Conservation (phyloP, 2,888 invertebrate genomes). For the Xylota sylvarum region DNA sequence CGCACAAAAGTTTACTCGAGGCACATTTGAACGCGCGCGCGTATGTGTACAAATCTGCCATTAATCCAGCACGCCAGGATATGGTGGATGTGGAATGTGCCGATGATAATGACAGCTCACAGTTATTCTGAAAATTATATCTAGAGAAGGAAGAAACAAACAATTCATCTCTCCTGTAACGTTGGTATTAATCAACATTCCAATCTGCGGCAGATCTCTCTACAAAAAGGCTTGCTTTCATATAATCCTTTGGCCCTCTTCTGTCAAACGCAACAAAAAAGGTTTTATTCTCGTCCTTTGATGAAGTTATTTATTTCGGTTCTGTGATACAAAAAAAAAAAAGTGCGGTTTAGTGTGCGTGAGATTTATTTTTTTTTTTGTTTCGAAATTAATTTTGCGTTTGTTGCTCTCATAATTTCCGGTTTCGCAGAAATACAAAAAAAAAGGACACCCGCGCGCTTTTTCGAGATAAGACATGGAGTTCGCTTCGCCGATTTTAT, state of each 20-base stretch:
- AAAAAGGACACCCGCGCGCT: slow-evolving; percentile 11
- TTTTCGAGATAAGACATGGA: slow-evolving; percentile 71
- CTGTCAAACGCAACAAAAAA: slow-evolving; percentile 63
- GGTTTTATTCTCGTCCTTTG: slow-evolving; percentile 27
- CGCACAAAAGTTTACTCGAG: slow-evolving; percentile 26
- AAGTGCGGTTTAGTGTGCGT: slow-evolving; percentile 28
- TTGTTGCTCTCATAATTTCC: slow-evolving; percentile 34
- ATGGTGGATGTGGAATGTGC: slow-evolving; percentile 37
- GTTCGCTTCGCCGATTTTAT: slow-evolving; percentile 77
- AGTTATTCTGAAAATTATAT: slow-evolving; percentile 40
- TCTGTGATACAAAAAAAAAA: slow-evolving; percentile 50
- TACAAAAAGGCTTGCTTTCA: slow-evolving; percentile 33
- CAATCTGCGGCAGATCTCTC: slow-evolving; percentile 53
- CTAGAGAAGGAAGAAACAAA: slow-evolving; percentile 28
- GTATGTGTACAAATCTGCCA: slow-evolving; percentile 33
- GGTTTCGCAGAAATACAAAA: slow-evolving; percentile 37
- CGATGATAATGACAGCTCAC: slow-evolving; percentile 56
- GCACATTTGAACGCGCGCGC: slow-evolving; percentile 44
- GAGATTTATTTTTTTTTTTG: slow-evolving; percentile 1
- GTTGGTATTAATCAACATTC: slow-evolving; percentile 54
- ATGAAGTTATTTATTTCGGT: slow-evolving; percentile 30
- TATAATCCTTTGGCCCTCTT: slow-evolving; percentile 23
- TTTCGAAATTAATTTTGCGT: slow-evolving; percentile 32
- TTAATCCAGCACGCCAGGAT: slow-evolving; percentile 44
- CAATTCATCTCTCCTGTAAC: slow-evolving; percentile 46